Conservation (phyloP, 2,888 invertebrate genomes). For the Seladonia tumulorum region DNA sequence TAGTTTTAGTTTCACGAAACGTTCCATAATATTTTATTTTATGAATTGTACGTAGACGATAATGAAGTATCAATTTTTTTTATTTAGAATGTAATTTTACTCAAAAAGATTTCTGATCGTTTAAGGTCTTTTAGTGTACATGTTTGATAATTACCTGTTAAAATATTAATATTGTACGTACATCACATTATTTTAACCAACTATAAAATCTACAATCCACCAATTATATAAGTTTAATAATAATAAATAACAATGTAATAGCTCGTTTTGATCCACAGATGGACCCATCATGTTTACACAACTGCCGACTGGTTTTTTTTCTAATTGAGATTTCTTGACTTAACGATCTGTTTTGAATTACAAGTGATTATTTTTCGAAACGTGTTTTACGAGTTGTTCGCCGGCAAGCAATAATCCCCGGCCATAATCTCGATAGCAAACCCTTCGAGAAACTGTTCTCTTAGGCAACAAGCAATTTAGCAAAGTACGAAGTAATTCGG, state of each 20-base stretch:
- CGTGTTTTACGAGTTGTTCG: conserved; percentile 42
- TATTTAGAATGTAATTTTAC: neutral
- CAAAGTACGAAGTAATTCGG: conserved; percentile 59
- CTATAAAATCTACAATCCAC: neutral
- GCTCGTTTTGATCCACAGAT: neutral
- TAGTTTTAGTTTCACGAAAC: neutral
- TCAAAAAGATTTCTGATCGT: neutral
- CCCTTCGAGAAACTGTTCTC: conserved; percentile 58
- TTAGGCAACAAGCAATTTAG: conserved; percentile 66
- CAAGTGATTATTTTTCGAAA: conserved; percentile 56
- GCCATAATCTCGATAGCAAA: conserved; percentile 32
- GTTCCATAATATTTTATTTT: neutral
- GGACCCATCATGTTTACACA: neutral
- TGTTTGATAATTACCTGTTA: neutral
- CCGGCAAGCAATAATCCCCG: conserved; percentile 40
- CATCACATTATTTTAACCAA: no score
- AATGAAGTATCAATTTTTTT: neutral
- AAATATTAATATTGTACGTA: neutral
- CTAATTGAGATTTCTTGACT: conserved; percentile 14
- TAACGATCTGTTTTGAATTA: conserved; percentile 53
- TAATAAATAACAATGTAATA: neutral
- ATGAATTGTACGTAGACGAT: neutral
- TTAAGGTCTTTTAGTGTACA: neutral
- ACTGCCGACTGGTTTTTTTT: neutral
- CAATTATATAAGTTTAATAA: no score